These are phyloP conservation scores for Cephus rjabovi DNA, from an alignment of 2,888 invertebrate species.

Conservation along the genomic window DNA sequence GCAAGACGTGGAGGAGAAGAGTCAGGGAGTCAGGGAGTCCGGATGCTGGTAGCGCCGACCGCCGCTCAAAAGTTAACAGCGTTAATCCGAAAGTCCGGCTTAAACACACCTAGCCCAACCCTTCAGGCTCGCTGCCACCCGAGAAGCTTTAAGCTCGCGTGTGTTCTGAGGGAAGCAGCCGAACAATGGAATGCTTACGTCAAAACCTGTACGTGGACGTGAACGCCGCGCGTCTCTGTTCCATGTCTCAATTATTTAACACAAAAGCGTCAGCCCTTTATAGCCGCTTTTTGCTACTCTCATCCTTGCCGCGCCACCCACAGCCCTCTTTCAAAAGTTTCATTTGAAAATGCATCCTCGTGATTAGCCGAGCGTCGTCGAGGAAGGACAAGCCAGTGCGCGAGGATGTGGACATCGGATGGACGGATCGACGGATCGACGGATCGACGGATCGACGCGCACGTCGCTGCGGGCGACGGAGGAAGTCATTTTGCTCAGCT, in stretches of 20 bases:
- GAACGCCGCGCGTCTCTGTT: constrained; percentile 42
- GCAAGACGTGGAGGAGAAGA: neutral
- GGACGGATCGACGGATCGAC: too few relatives aligned
- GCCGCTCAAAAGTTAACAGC: constrained; percentile 45
- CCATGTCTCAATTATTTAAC: constrained; percentile 64
- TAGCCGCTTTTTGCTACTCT: neutral
- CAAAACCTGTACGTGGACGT: constrained; percentile 49
- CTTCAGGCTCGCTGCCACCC: constrained; percentile 25
- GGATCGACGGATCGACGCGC: too few relatives aligned
- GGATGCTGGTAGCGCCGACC: neutral
- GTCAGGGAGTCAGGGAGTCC: constrained; percentile 18
- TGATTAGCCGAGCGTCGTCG: neutral
- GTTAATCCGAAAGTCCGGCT: constrained; percentile 56
- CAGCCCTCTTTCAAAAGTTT: neutral
- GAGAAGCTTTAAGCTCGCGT: constrained; percentile 46
- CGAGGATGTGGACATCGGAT: too few relatives aligned
- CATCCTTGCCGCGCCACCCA: neutral
- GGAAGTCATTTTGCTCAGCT: too few relatives aligned
- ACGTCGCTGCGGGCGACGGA: too few relatives aligned
- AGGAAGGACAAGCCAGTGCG: too few relatives aligned
- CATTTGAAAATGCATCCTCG: neutral
- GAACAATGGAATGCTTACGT: constrained; percentile 62
- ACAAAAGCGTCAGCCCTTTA: constrained; percentile 51
- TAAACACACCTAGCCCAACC: constrained; percentile 45
- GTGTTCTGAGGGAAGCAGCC: constrained; percentile 49